phyloP scores from a whole-genome alignment of 1,140 invertebrate species.

The Aethina tumida region DNA sequence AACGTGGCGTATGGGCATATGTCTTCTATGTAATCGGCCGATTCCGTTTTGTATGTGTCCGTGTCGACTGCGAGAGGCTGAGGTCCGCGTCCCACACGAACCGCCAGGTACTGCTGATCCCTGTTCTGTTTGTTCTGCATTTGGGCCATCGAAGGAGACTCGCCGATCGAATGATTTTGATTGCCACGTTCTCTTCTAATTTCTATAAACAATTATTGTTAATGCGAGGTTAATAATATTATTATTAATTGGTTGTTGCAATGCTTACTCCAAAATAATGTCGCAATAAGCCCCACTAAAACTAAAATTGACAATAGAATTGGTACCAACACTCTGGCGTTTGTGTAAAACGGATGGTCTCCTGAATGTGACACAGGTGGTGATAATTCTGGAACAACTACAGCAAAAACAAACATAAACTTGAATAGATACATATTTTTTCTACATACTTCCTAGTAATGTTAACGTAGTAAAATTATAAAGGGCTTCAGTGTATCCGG shows the following conservation, averaged over 20 bases:
- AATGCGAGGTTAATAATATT: neutral
- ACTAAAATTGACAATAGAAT: slow-evolving; percentile 55
- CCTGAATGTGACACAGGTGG: slow-evolving; percentile 48
- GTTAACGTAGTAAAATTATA: slow-evolving; percentile 80
- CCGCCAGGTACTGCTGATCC: slow-evolving; percentile 61
- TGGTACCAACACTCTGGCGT: slow-evolving; percentile 58
- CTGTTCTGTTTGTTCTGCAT: slow-evolving; percentile 65
- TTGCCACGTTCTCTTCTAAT: slow-evolving; percentile 32
- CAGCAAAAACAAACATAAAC: slow-evolving; percentile 23
- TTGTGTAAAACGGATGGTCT: slow-evolving; percentile 56
- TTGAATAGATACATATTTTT: slow-evolving; percentile 1
- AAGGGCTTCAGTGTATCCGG: slow-evolving; percentile 76
- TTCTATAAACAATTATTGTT: slow-evolving; percentile 31
- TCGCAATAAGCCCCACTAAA: slow-evolving; percentile 48
- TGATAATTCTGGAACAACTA: slow-evolving; percentile 45
- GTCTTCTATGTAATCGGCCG: slow-evolving; percentile 73
- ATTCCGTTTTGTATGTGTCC: slow-evolving; percentile 32
- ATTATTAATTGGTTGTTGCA: neutral
- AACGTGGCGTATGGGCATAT: slow-evolving; percentile 87
- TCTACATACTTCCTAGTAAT: slow-evolving; percentile 53
- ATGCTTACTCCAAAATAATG: slow-evolving; percentile 45
- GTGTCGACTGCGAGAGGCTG: slow-evolving; percentile 35
- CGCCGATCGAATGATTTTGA: slow-evolving; percentile 40
- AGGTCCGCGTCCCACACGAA: slow-evolving; percentile 35
- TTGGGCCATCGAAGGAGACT: slow-evolving; percentile 61